These are phyloP conservation scores for Hippocampus barbouri DNA, from an alignment of 2,113 vertebrate genomes.

Conservation along the genomic window DNA sequence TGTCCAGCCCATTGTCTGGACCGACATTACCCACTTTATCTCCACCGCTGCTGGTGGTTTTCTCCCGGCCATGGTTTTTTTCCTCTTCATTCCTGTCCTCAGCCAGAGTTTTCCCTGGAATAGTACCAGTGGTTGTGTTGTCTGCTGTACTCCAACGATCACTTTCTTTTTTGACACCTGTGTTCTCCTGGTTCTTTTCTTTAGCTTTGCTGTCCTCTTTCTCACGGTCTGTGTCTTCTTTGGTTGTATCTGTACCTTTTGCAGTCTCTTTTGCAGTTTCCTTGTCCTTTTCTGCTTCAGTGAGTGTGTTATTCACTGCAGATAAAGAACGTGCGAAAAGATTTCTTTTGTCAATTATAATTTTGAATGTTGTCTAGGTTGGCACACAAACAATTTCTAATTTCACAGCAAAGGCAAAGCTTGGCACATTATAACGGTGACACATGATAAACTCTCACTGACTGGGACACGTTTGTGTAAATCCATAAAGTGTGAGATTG, in stretches of 20 bases:
- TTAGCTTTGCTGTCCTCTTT: constrained; percentile 40
- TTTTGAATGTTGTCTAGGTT: not conserved
- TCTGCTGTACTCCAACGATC: constrained; percentile 30
- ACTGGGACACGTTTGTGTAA: not conserved
- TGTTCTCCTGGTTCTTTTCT: constrained; percentile 41
- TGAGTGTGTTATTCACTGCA: constrained; percentile 67
- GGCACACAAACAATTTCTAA: not conserved
- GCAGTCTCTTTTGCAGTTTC: constrained; percentile 54
- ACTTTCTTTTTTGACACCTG: constrained; percentile 27
- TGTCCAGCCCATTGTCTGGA: constrained; percentile 44
- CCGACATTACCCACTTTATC: constrained; percentile 36
- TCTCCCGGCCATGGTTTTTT: constrained; percentile 35
- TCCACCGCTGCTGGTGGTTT: constrained; percentile 28
- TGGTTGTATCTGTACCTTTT: constrained; percentile 30
- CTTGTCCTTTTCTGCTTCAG: constrained; percentile 54
- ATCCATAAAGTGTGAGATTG: not conserved
- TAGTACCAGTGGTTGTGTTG: constrained; percentile 41
- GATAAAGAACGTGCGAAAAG: constrained; percentile 13
- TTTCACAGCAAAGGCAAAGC: not conserved
- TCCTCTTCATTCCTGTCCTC: constrained; percentile 38
- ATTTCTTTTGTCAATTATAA: constrained; percentile 5
- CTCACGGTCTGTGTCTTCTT: constrained; percentile 33
- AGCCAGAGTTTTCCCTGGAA: constrained; percentile 38
- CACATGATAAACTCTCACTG: not conserved
- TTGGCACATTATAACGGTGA: not conserved